Conservation (phyloP, 2,113 vertebrate species). For the Scopus umbretta region DNA sequence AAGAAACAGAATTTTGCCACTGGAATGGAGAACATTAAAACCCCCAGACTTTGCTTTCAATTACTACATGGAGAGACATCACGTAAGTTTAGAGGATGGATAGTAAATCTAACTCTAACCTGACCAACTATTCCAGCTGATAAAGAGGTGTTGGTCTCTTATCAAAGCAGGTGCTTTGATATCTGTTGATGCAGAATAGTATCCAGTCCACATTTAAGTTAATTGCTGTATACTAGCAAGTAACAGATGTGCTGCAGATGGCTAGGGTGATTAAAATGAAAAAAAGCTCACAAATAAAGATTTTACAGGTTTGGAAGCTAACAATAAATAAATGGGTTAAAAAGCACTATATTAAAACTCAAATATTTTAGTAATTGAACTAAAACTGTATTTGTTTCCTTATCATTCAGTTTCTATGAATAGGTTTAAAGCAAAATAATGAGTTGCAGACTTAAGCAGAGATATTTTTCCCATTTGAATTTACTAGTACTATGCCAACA, state of each 20-base stretch:
- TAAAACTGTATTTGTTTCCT: background rate
- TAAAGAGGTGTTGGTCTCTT: background rate
- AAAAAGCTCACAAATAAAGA: slow-evolving; percentile 4
- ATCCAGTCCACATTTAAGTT: slow-evolving; percentile 18
- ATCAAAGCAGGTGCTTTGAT: slow-evolving; percentile 4
- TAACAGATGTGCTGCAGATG: slow-evolving; percentile 57
- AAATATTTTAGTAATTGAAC: background rate
- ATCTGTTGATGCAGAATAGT: background rate
- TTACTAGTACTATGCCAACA: background rate
- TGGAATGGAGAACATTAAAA: background rate
- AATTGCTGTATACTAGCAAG: slow-evolving; percentile 25
- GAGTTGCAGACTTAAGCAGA: background rate
- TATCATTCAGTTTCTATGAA: background rate
- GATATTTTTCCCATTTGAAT: background rate
- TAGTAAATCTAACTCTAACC: background rate
- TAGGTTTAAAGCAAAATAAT: background rate
- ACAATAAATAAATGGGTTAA: background rate
- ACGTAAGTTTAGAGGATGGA: background rate
- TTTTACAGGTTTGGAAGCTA: slow-evolving; percentile 18
- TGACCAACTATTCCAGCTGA: background rate
- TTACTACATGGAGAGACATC: background rate
- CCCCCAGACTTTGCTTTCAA: background rate
- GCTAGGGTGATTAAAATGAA: slow-evolving; percentile 25
- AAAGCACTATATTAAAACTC: background rate
- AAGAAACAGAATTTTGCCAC: background rate